Percentiles rank a stretch among this genome's conserved stretches.
These are phyloP conservation scores for Amphimallon solstitiale DNA, from an alignment of 2,888 invertebrate genomes.

Conservation along the genomic window DNA sequence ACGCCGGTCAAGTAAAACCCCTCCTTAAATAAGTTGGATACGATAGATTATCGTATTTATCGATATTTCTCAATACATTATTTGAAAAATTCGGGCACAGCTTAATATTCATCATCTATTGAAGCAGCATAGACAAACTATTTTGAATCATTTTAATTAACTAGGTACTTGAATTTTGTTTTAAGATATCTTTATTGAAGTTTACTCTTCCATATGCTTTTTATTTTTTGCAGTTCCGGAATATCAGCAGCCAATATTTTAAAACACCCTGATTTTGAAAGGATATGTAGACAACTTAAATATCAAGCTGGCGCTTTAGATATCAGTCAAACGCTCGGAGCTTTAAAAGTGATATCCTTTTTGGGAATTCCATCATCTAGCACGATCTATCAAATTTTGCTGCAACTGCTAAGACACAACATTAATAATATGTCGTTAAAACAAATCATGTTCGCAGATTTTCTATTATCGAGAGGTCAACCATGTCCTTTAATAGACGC, in stretches of 20 bases:
- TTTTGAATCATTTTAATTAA: too few relatives aligned
- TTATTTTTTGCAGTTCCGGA: slow-evolving; percentile 55
- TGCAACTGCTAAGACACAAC: slow-evolving; percentile 71
- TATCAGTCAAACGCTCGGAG: slow-evolving; percentile 67
- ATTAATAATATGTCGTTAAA: slow-evolving; percentile 70
- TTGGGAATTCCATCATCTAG: slow-evolving; percentile 70
- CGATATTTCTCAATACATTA: too few relatives aligned
- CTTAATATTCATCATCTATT: too few relatives aligned
- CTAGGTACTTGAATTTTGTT: too few relatives aligned
- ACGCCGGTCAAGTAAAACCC: too few relatives aligned
- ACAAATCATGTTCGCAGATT: slow-evolving; percentile 73
- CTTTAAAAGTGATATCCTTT: slow-evolving; percentile 69
- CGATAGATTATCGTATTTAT: too few relatives aligned
- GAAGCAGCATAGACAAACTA: too few relatives aligned
- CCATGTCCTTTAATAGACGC: slow-evolving; percentile 72
- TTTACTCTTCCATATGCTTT: too few relatives aligned
- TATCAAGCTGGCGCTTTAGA: slow-evolving; percentile 67
- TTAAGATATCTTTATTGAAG: too few relatives aligned
- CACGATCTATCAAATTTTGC: slow-evolving; percentile 69
- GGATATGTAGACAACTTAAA: slow-evolving; percentile 69
- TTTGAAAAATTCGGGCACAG: too few relatives aligned
- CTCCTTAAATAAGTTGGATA: too few relatives aligned
- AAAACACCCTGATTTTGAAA: slow-evolving; percentile 68
- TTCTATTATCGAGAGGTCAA: slow-evolving; percentile 65
- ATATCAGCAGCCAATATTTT: slow-evolving; percentile 63